Evolutionary conservation across 2,113 vertebrate species (phyloP).

Genomic region (Chaetops frenatus): DNA sequence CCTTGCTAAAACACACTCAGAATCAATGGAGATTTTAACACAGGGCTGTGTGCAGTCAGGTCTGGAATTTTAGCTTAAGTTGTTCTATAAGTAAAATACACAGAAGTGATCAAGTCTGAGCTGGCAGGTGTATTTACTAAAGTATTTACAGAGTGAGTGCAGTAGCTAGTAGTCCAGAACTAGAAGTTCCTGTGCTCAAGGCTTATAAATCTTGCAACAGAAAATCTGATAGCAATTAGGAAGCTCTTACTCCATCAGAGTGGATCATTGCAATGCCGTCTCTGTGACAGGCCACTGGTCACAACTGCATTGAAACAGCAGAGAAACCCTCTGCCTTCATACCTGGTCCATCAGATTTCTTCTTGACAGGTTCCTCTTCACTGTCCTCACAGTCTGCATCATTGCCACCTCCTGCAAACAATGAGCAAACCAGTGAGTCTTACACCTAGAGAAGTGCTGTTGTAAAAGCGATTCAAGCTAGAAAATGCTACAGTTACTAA

Average conservation of each 20-base stretch:
- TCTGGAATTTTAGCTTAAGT: neutral
- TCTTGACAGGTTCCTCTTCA: slow-evolving; percentile 71
- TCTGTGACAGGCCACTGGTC: neutral
- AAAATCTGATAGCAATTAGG: neutral
- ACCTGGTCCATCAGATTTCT: slow-evolving; percentile 82
- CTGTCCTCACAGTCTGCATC: slow-evolving; percentile 70
- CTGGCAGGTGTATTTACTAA: neutral
- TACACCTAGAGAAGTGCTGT: neutral
- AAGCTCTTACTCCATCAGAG: neutral
- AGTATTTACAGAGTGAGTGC: neutral
- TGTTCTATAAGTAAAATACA: neutral
- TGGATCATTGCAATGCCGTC: neutral
- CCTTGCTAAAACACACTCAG: neutral
- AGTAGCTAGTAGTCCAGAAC: neutral
- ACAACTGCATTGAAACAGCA: neutral
- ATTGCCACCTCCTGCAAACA: slow-evolving; percentile 47
- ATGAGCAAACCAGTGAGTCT: neutral
- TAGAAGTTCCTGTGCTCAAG: neutral
- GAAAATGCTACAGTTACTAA: neutral
- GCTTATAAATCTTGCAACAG: neutral
- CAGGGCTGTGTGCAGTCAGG: neutral
- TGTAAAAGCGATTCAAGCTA: neutral
- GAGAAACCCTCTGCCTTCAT: neutral
- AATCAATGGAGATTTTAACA: neutral
- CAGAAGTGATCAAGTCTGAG: neutral